A percentile compares a stretch with the other conserved stretches of the same genome.
phyloP scores from a whole-genome alignment of 2,888 invertebrate genomes.

The Rhodophaea formosa region DNA sequence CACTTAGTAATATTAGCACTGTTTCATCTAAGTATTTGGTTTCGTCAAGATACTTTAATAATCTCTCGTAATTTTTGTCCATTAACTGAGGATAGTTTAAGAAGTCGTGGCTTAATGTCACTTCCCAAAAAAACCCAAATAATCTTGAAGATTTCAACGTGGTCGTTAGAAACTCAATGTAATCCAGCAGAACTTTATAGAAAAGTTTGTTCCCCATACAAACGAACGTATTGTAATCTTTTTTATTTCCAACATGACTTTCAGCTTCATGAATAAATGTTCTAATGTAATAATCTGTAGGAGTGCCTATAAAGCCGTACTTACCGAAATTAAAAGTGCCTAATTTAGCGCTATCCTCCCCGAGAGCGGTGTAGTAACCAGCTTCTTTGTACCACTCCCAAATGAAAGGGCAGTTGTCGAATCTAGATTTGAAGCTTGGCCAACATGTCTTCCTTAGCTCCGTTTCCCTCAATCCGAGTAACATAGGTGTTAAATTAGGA shows the following conservation, averaged over 20 bases:
- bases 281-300: constrained; percentile 92
- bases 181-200: constrained; percentile 86
- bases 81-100: constrained; percentile 89
- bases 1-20: constrained; percentile 88
- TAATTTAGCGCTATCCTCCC: constrained; percentile 90
- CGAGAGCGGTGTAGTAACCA: constrained; percentile 89
- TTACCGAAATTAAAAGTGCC: constrained; percentile 91
- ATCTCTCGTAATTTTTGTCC: constrained; percentile 83
- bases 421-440: constrained; percentile 78
- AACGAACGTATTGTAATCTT: constrained; percentile 83
- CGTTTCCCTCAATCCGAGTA: constrained; percentile 85
- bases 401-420: constrained; percentile 90
- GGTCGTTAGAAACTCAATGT: constrained; percentile 83
- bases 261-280: constrained; percentile 88
- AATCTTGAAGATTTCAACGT: constrained; percentile 82
- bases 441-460: constrained; percentile 85
- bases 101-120: constrained; percentile 91
- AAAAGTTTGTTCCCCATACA: constrained; percentile 87
- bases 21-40: constrained; percentile 84
- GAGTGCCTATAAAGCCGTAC: constrained; percentile 87
- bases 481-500: constrained; percentile 91
- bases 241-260: constrained; percentile 83
- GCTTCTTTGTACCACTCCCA: constrained; percentile 89
- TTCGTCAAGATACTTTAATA: constrained; percentile 79
- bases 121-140: constrained; percentile 93